These are phyloP conservation scores for Isurus oxyrinchus DNA, from an alignment of 2,113 vertebrate species.

Conservation along the genomic window DNA sequence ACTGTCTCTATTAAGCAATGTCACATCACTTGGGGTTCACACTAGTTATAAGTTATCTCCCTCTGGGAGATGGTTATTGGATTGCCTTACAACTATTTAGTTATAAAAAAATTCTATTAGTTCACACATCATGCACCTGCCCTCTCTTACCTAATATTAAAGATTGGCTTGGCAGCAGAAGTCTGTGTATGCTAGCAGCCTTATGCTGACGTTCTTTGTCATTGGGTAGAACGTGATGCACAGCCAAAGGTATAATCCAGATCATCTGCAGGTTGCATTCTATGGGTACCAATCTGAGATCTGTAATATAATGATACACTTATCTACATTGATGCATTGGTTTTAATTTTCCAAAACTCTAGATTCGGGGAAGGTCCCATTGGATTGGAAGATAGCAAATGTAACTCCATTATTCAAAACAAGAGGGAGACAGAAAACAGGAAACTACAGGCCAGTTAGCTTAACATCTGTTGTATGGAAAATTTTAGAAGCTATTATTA, in stretches of 20 bases:
- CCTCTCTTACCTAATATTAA: background rate
- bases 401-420: too few species aligned
- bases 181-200: background rate
- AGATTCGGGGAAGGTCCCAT: too few species aligned
- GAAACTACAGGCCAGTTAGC: too few species aligned
- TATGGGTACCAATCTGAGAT: background rate
- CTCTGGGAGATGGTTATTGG: background rate
- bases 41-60: background rate
- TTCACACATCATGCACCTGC: background rate
- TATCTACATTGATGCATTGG: background rate
- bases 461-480: too few species aligned
- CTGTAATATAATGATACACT: background rate
- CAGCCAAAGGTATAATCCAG: background rate
- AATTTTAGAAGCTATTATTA: too few species aligned
- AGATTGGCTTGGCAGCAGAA: background rate
- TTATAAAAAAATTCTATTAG: background rate
- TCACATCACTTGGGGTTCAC: background rate
- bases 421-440: too few species aligned
- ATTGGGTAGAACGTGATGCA: background rate
- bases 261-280: background rate
- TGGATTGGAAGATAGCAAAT: too few species aligned
- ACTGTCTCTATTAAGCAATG: background rate
- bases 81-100: background rate
- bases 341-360: too few species aligned
- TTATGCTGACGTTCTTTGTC: background rate